Conservation (phyloP, 2,113 vertebrate genomes). For the Desmodus rotundus region DNA sequence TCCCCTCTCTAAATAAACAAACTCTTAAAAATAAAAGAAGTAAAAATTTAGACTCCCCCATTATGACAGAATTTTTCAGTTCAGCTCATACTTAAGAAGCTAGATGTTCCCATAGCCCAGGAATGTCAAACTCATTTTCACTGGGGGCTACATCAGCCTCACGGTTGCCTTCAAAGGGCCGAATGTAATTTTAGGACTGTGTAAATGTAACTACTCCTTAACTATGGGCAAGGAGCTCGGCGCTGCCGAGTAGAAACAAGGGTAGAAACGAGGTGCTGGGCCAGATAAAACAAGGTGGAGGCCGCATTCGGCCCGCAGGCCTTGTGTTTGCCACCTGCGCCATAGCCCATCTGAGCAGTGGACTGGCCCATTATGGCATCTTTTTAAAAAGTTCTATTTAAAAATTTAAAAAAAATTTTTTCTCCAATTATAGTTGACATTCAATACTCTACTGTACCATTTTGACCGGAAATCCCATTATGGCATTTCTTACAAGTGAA, state of each 20-base stretch:
- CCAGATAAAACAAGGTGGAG: too few species aligned
- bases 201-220: too few species aligned
- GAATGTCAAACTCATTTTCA: too few species aligned
- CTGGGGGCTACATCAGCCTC: too few species aligned
- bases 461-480: background rate
- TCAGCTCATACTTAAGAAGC: background rate
- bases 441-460: background rate
- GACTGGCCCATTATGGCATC: background rate
- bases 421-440: background rate
- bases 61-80: background rate
- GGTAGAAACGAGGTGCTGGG: too few species aligned
- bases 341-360: background rate
- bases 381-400: background rate
- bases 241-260: too few species aligned
- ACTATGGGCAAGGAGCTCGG: too few species aligned
- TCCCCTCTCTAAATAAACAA: too few species aligned
- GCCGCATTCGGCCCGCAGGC: too few species aligned
- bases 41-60: background rate
- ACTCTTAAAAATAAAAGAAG: background rate
- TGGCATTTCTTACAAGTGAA: background rate
- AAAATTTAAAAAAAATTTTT: background rate
- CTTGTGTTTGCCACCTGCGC: too few species aligned
- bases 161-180: too few species aligned
- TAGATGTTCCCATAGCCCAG: background rate
- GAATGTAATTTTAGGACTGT: too few species aligned